Evolutionary conservation across 2,797 vertebrate species (phyloP).

Genomic region (Trematocara caparti): DNA sequence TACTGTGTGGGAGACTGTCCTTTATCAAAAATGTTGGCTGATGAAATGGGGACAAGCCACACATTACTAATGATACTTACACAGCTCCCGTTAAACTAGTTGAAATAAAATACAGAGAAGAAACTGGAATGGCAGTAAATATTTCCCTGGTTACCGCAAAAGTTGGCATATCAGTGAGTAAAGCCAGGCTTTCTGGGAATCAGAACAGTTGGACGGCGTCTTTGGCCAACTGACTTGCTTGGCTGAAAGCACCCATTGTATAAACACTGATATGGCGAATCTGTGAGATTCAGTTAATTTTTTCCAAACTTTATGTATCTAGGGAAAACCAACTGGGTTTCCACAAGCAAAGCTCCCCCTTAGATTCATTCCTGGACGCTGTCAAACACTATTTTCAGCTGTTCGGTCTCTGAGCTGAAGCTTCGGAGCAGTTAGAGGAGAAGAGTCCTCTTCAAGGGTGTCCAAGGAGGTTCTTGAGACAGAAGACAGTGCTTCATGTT

Average conservation of each 20-base stretch:
- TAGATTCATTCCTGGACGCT: background rate
- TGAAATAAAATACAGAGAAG: background rate
- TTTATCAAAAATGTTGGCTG: conserved; percentile 10
- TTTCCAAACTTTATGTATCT: conserved; percentile 1
- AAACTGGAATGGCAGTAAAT: background rate
- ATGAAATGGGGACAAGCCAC: background rate
- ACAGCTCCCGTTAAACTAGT: background rate
- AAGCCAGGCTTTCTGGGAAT: conserved; percentile 9
- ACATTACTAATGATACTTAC: background rate
- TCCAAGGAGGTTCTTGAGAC: background rate
- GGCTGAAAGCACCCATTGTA: background rate
- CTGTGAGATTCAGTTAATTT: background rate
- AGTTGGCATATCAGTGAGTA: conserved; percentile 4
- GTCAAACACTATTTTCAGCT: background rate
- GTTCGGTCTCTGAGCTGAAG: background rate
- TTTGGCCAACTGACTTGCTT: background rate
- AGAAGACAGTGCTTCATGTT: background rate
- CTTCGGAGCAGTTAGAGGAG: background rate
- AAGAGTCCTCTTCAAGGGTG: conserved; percentile 6
- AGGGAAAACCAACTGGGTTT: background rate
- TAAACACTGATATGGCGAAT: conserved; percentile 7
- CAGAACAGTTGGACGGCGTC: conserved; percentile 18
- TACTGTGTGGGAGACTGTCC: conserved; percentile 8
- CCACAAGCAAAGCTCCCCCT: background rate
- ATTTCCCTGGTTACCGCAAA: background rate